phyloP scores from a whole-genome alignment of 2,888 invertebrate species.

The Desoria tigrina region DNA sequence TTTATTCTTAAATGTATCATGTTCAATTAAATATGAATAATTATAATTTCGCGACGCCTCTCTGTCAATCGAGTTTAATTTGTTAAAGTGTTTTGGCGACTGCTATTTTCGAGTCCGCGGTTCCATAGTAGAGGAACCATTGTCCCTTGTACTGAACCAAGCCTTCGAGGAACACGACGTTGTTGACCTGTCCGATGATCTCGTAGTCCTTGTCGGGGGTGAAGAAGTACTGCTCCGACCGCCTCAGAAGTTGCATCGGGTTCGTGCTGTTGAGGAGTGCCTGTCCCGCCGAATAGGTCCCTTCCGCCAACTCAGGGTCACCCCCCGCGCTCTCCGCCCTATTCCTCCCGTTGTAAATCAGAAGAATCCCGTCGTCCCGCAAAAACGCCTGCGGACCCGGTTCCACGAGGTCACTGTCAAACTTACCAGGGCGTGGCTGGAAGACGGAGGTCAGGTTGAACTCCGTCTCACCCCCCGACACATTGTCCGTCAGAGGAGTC shows the following conservation, averaged over 20 bases:
- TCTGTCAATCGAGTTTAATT: too few species aligned
- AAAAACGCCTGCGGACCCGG: slow-evolving; percentile 49
- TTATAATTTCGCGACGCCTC: too few species aligned
- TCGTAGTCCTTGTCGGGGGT: slow-evolving; percentile 49
- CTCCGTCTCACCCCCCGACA: slow-evolving; percentile 13
- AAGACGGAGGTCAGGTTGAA: slow-evolving; percentile 34
- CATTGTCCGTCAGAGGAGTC: slow-evolving; percentile 29
- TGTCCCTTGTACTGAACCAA: slow-evolving; percentile 38
- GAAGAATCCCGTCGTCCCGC: slow-evolving; percentile 35
- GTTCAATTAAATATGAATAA: too few species aligned
- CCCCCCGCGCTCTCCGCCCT: slow-evolving; percentile 31
- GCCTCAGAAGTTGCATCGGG: slow-evolving; percentile 23
- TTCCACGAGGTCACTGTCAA: slow-evolving; percentile 47
- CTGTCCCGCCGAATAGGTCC: slow-evolving; percentile 49
- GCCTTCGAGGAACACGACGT: slow-evolving; percentile 49
- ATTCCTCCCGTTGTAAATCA: slow-evolving; percentile 48
- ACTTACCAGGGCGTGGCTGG: slow-evolving; percentile 39
- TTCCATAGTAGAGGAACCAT: slow-evolving; percentile 49
- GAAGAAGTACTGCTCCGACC: slow-evolving; percentile 43
- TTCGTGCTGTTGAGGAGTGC: slow-evolving; percentile 30
- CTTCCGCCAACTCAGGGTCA: slow-evolving; percentile 40
- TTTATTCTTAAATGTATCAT: too few species aligned
- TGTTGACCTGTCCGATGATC: slow-evolving; percentile 45
- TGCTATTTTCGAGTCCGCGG: slow-evolving; percentile 50
- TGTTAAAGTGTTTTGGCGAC: slow-evolving; percentile 27